Conservation (phyloP, 2,113 vertebrate species). For the Pollimyrus isidori region DNA sequence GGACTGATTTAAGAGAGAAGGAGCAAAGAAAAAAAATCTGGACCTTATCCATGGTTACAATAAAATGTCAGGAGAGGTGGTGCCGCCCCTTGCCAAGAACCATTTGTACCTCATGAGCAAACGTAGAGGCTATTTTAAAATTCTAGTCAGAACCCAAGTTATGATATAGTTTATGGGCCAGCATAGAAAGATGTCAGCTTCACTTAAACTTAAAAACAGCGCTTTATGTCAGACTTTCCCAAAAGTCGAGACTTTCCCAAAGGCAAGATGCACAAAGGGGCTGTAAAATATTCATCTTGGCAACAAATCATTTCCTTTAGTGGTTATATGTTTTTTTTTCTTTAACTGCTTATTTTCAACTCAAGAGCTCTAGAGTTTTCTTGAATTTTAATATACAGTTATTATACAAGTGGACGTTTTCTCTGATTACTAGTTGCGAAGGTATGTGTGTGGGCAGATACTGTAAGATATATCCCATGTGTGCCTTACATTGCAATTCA, state of each 20-base stretch:
- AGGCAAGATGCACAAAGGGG: conserved; percentile 19
- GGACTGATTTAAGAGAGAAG: not conserved
- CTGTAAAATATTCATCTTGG: conserved; percentile 28
- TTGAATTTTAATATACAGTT: not conserved
- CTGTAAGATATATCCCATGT: not conserved
- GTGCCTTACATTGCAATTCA: not conserved
- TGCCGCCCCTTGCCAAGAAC: conserved; percentile 7
- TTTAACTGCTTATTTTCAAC: conserved; percentile 21
- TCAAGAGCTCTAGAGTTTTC: not conserved
- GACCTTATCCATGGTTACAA: not conserved
- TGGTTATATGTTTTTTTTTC: conserved; percentile 24
- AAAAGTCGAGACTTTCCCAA: conserved; percentile 28
- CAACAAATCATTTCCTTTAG: conserved; percentile 27
- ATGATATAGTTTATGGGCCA: conserved; percentile 27
- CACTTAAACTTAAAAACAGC: conserved; percentile 21
- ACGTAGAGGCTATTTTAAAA: conserved; percentile 31
- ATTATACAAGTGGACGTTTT: not conserved
- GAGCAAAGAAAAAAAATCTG: not conserved
- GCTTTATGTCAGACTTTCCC: conserved; percentile 28
- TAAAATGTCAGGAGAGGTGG: not conserved
- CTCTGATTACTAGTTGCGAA: not conserved
- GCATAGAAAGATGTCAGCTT: conserved; percentile 23
- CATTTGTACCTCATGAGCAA: conserved; percentile 20
- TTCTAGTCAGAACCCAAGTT: conserved; percentile 33
- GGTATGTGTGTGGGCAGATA: not conserved